A percentile compares a stretch with the other conserved stretches of the same genome.
These are phyloP conservation scores for Aselliscus stoliczkanus DNA, from an alignment of 2,797 vertebrate genomes.

Conservation along the genomic window DNA sequence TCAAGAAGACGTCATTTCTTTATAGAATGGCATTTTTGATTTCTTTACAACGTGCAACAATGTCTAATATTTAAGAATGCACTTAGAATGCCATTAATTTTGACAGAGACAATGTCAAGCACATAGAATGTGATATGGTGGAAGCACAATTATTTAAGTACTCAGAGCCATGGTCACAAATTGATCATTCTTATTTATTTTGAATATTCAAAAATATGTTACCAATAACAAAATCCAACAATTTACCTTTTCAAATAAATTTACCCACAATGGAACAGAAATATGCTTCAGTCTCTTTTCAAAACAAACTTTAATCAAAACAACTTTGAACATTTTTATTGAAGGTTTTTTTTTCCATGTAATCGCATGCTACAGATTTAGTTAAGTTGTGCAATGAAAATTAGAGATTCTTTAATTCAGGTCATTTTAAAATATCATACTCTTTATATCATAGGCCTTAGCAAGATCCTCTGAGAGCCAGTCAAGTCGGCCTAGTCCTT, in stretches of 20 bases:
- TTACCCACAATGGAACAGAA: not conserved
- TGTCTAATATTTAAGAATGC: not conserved
- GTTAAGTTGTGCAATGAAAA: not conserved
- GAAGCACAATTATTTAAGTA: slow-evolving; percentile 6
- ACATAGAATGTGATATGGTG: not conserved
- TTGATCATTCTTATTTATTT: not conserved
- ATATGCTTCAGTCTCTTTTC: not conserved
- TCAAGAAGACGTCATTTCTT: slow-evolving; percentile 1
- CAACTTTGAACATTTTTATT: not conserved
- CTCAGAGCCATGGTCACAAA: not conserved
- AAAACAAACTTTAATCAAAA: not conserved
- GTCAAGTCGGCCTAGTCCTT: not conserved
- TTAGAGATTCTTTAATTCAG: not conserved
- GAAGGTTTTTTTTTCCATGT: not conserved
- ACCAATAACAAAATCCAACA: not conserved
- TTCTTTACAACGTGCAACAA: not conserved
- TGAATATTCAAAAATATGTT: slow-evolving; percentile 8
- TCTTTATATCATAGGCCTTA: not conserved
- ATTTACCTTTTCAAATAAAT: not conserved
- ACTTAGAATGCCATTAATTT: not conserved
- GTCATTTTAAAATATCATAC: not conserved
- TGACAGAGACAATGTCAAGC: not conserved
- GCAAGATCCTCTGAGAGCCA: not conserved
- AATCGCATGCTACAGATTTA: not conserved
- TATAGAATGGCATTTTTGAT: not conserved